These are phyloP conservation scores for Morinoia aosen DNA, from an alignment of 2,888 invertebrate genomes.

Conservation along the genomic window DNA sequence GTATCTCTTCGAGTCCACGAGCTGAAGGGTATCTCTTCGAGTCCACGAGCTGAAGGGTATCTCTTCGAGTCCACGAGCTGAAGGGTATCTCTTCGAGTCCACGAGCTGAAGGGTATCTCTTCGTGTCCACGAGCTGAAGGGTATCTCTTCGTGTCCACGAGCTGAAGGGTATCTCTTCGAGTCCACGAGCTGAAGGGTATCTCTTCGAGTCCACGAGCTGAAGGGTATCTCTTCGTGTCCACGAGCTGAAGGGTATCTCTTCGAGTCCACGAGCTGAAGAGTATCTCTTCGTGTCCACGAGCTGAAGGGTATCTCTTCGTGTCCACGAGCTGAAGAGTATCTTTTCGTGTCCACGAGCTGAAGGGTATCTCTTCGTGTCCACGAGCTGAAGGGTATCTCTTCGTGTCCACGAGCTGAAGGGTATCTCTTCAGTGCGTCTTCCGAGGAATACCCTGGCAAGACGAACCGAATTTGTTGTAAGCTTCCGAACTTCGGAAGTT, in stretches of 20 bases:
- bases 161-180: too few species aligned
- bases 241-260: not conserved
- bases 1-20: not conserved
- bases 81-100: not conserved
- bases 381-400: not conserved
- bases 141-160: too few species aligned
- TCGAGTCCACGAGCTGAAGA: too few species aligned
- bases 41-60: not conserved
- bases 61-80: too few species aligned
- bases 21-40: not conserved
- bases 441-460: not conserved
- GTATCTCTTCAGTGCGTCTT: not conserved
- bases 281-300: too few species aligned
- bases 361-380: not conserved
- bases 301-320: too few species aligned
- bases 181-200: too few species aligned
- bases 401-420: too few species aligned
- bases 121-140: not conserved
- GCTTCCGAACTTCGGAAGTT: conserved; percentile 14
- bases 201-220: not conserved
- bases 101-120: not conserved
- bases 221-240: not conserved
- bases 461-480: conserved; percentile 5
- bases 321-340: too few species aligned
- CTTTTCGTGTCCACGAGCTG: not conserved